A percentile compares a stretch with the other conserved stretches of the same genome.
Evolutionary conservation across 2,113 vertebrate genomes (phyloP).

Genomic region (Zeus faber): DNA sequence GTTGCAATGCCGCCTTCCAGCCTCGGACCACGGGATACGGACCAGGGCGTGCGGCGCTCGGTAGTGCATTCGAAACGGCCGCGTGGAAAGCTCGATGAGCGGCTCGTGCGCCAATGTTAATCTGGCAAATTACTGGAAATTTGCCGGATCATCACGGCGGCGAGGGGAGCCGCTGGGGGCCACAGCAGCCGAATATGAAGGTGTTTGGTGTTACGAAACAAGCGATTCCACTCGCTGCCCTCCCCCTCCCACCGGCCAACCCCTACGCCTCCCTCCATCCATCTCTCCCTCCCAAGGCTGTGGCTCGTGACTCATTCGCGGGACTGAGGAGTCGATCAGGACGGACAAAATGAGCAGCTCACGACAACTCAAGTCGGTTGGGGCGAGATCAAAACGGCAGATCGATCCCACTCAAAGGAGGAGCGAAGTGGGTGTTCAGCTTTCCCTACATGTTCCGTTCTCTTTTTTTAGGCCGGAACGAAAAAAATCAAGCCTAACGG

Average conservation of each 20-base stretch:
- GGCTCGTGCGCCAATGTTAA: no score
- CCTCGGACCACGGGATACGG: not conserved
- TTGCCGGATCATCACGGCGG: constrained; percentile 22
- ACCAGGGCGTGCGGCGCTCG: no score
- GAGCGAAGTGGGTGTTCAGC: no score
- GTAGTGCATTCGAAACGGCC: no score
- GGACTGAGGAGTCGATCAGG: constrained; percentile 38
- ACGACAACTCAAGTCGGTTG: no score
- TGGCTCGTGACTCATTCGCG: constrained; percentile 49
- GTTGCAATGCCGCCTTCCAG: constrained; percentile 4
- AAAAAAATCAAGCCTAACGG: no score
- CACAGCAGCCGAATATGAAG: constrained; percentile 34
- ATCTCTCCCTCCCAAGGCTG: constrained; percentile 20
- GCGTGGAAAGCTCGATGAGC: no score
- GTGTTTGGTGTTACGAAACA: constrained; percentile 45
- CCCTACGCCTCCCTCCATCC: constrained; percentile 23
- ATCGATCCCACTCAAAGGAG: constrained; percentile 13
- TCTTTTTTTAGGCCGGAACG: no score
- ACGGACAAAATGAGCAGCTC: no score
- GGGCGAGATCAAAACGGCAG: constrained; percentile 47
- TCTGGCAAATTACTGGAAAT: constrained; percentile 10
- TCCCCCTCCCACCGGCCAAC: constrained; percentile 15
- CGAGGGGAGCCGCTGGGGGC: constrained; percentile 10
- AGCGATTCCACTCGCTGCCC: constrained; percentile 20
- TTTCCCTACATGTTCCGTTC: no score